Evolutionary conservation across 2,113 vertebrate genomes (phyloP), one percentile per base, ranked within the genome.

Genomic region (Enhydra lutris): DNA sequence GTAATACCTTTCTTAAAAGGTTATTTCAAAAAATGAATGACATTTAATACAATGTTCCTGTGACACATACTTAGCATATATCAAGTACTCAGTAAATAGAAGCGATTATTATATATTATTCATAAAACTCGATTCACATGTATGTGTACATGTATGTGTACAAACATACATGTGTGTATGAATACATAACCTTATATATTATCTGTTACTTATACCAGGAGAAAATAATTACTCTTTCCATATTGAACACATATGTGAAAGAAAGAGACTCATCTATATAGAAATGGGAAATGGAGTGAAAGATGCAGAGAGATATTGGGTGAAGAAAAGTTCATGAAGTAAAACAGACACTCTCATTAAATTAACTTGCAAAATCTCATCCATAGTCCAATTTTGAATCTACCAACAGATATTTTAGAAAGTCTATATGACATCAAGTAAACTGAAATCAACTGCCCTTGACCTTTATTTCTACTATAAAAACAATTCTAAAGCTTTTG

Each of bases 181-280:
- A 95, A 95, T 74, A n/a, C 6, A 76, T 34, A 67, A 85, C 17
- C 39, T 86, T 91, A 85, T 47, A 76, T 50, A 73, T 95, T 42
- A 52, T 88, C 52, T 45, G 55, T 61, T 65, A 87, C 24, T 88
- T 50, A 34, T 11, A 71, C 59, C 31, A 31, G 52, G 29, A 86
- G 82, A 95, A 86, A 88, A 82, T 65, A 81, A 59, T 63, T 65
- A n/a, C 29, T 81, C 8, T 87, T 95, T 91, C 23, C 50, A 93
- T 89, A 80, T 73, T 96, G 65, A 83, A 21, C 26, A 90, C 84
- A 89, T 86, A 78, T 59, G 59, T 23, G 11, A 94, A 95, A 86
- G 57, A 91, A 88, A 69, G 47, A 89, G 82, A 61, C 65, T 78
- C n/a, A 76, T 79, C 26, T 63, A 17, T 21, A 42, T 17, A 88